phyloP scores from a whole-genome alignment of 2,797 vertebrate genomes.

The Microctenopoma steveboyesi region DNA sequence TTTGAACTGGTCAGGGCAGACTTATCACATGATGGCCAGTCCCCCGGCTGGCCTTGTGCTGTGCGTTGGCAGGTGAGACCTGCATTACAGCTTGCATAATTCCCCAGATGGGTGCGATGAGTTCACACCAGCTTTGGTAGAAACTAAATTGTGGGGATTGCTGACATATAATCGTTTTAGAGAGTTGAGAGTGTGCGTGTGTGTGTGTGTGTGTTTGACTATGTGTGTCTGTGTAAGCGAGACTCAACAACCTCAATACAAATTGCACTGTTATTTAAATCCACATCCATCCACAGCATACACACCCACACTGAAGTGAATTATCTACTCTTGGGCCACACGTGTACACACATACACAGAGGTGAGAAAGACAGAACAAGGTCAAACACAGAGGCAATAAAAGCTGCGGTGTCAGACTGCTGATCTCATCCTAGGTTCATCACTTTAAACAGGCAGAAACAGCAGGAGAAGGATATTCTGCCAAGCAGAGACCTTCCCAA shows the following conservation, averaged over 20 bases:
- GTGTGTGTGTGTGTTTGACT: not conserved
- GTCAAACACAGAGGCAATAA: constrained; percentile 77
- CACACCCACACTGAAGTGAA: constrained; percentile 42
- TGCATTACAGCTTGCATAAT: constrained; percentile 81
- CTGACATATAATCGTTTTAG: constrained; percentile 87
- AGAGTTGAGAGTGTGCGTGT: constrained; percentile 48
- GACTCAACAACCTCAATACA: constrained; percentile 60
- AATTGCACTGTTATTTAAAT: constrained; percentile 54
- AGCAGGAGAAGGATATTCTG: constrained; percentile 72
- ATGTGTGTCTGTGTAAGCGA: constrained; percentile 19
- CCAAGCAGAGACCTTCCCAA: constrained; percentile 72
- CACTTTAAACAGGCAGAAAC: constrained; percentile 80
- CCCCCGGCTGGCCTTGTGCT: constrained; percentile 61
- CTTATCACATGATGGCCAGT: constrained; percentile 84
- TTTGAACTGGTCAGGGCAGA: constrained; percentile 83
- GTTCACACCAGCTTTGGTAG: constrained; percentile 82
- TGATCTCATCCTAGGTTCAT: constrained; percentile 78
- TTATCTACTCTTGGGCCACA: constrained; percentile 37
- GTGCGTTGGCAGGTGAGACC: constrained; percentile 81
- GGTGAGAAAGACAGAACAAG: constrained; percentile 81
- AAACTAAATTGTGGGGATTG: constrained; percentile 81
- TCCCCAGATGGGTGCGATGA: constrained; percentile 84
- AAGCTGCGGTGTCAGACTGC: constrained; percentile 71
- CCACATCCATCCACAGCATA: constrained; percentile 34
- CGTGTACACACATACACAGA: constrained; percentile 37